Evolutionary conservation across 1,140 invertebrate genomes (phyloP).

Genomic region (Nasonia vitripennis): DNA sequence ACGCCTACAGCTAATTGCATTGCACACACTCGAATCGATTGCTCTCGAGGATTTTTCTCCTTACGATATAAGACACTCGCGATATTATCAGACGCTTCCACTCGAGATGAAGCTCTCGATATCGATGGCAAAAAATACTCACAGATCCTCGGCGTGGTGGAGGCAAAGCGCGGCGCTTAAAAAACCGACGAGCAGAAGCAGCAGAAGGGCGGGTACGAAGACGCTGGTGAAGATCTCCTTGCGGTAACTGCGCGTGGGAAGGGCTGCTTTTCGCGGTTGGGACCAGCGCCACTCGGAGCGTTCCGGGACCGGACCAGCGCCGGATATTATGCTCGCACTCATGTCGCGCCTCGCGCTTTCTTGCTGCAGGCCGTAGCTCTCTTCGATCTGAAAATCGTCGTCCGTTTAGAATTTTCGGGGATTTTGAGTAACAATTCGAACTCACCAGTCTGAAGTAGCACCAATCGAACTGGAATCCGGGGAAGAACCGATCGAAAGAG

Average conservation of each 20-base stretch:
- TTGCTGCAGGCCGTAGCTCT: slow-evolving; percentile 59
- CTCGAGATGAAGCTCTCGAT: too few species aligned
- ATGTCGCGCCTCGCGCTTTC: slow-evolving; percentile 65
- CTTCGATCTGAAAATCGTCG: slow-evolving; percentile 58
- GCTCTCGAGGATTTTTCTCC: too few species aligned
- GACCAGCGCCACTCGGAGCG: slow-evolving; percentile 74
- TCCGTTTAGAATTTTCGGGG: not conserved
- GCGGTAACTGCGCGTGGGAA: slow-evolving; percentile 83
- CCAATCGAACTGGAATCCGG: slow-evolving; percentile 90
- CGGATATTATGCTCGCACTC: slow-evolving; percentile 68
- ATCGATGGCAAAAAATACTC: slow-evolving; percentile 72
- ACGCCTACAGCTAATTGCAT: too few species aligned
- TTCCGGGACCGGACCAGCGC: not conserved
- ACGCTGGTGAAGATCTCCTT: slow-evolving; percentile 83
- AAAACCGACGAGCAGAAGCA: slow-evolving; percentile 80
- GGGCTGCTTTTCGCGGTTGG: slow-evolving; percentile 75
- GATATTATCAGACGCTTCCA: too few species aligned
- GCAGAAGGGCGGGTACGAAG: slow-evolving; percentile 81
- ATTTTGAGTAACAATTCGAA: not conserved
- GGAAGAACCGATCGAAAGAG: slow-evolving; percentile 88
- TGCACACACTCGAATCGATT: too few species aligned
- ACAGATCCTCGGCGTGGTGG: slow-evolving; percentile 84
- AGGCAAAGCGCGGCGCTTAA: slow-evolving; percentile 86
- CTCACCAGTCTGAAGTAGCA: slow-evolving; percentile 88
- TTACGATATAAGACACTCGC: too few species aligned